A percentile compares a stretch with the other conserved stretches of the same genome.
phyloP scores from a whole-genome alignment of 2,113 vertebrate species.

The Strigops habroptila region DNA sequence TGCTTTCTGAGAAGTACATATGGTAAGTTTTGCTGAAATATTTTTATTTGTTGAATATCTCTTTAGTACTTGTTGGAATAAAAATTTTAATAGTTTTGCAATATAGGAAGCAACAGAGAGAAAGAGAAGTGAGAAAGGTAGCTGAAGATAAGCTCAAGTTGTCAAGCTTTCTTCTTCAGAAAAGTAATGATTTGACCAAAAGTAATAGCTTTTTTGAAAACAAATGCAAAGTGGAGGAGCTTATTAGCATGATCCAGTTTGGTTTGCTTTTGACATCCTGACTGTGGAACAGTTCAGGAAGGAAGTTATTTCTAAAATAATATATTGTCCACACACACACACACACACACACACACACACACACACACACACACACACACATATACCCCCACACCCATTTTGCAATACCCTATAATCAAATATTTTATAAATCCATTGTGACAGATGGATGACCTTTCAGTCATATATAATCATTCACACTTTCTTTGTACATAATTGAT shows the following conservation, averaged over 20 bases:
- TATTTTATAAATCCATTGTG: neutral
- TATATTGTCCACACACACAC: neutral
- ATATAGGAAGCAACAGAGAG: neutral
- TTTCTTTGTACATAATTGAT: neutral
- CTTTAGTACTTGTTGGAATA: neutral
- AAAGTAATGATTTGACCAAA: neutral
- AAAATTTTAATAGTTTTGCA: neutral
- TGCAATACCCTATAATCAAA: neutral
- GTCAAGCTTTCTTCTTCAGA: neutral
- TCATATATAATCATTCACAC: neutral
- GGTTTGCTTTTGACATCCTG: neutral
- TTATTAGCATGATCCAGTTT: neutral
- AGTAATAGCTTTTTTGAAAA: neutral
- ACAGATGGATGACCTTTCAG: neutral
- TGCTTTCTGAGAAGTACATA: neutral
- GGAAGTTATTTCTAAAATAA: neutral
- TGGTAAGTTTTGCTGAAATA: neutral
- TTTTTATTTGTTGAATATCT: neutral
- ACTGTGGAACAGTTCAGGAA: neutral
- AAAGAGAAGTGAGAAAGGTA: neutral
- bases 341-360: no score
- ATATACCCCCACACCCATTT: no score
- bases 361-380: no score
- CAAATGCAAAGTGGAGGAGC: neutral
- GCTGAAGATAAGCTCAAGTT: neutral